Evolutionary conservation across 2,888 invertebrate genomes (phyloP).

Genomic region (Nephrotoma flavescens): DNA sequence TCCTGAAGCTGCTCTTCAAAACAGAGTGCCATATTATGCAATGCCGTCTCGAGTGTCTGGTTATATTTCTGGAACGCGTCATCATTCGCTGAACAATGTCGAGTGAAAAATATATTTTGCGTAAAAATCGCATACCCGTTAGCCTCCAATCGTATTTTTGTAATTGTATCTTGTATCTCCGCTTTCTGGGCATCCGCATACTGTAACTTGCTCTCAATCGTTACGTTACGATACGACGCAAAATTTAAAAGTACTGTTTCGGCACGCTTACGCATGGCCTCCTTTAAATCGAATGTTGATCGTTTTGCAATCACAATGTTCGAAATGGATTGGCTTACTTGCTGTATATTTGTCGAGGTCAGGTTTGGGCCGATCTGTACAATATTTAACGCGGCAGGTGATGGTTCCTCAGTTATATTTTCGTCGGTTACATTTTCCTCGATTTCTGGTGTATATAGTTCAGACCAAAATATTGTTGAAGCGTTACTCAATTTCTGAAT

Average conservation of each 20-base stretch:
- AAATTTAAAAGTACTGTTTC: neutral
- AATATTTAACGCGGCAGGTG: neutral
- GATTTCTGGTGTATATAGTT: neutral
- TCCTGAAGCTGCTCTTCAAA: neutral
- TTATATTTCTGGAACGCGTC: neutral
- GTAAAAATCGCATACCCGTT: neutral
- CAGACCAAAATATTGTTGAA: neutral
- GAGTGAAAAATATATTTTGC: neutral
- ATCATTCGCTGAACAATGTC: neutral
- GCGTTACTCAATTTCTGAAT: neutral
- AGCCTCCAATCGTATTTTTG: neutral
- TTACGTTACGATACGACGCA: neutral
- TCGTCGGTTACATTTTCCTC: neutral
- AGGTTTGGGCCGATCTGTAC: neutral
- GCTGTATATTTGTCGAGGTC: neutral
- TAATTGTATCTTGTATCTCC: neutral
- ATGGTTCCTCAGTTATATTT: neutral
- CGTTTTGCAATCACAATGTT: neutral
- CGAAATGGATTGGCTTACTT: neutral
- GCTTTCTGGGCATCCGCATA: too few relatives aligned
- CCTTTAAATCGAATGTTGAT: neutral
- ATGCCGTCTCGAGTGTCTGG: neutral
- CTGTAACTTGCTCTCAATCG: neutral
- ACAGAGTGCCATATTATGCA: neutral
- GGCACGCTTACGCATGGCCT: neutral